Base-by-base conservation (phyloP, 2,113 vertebrate species). In the Lucifuga dentata region DNA sequence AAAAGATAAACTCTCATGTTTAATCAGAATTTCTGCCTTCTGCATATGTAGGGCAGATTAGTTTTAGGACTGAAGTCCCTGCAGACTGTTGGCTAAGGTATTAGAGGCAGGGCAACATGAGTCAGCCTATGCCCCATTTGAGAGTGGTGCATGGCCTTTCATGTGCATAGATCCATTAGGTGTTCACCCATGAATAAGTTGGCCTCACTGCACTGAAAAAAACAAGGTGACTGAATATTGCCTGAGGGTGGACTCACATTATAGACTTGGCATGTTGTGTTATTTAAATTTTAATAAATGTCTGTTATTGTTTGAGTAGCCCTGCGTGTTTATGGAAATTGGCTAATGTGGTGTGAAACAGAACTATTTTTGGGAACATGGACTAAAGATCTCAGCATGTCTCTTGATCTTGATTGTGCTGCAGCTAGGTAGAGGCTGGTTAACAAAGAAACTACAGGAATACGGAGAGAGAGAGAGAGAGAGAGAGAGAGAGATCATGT, bases 171-270 rank as follows among this genome's bases (percentile, higher is more conserved):
- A 23, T 46, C 68, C 58, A 62, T 64, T 70, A 44, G 48, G 32
- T 65, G 60, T 48, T 82, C 39, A 33, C 48, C 50, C 73, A 68
- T 78, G 59, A 73, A 65, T 67, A 65, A 82, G 52, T 23, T 58
- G 67, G 39, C 63, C 26, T 36, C 16, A 5, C 45, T 20, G n/a
- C 16, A n/a, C n/a, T n/a, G n/a, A n/a, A n/a, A n/a, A n/a, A n/a
- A n/a, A n/a, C n/a, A 17, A 20, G 1, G 19, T n/a, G 38, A 45
- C 39, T 24, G 33, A 26, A 40, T 44, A 16, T 17, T 11, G 26
- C 24, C 33, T 33, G 12, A 24, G 2, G 2, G 8, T 44, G 15
- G 20, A 69, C 12, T 51, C 2, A 15, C 20, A 24, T 59, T 23
- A 12, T 23, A 39, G 9, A 23, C 15, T 36, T 40, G 26, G 24